These are phyloP conservation scores for Leptocoma aspasia DNA, from an alignment of 2,113 vertebrate species.

Conservation along the genomic window DNA sequence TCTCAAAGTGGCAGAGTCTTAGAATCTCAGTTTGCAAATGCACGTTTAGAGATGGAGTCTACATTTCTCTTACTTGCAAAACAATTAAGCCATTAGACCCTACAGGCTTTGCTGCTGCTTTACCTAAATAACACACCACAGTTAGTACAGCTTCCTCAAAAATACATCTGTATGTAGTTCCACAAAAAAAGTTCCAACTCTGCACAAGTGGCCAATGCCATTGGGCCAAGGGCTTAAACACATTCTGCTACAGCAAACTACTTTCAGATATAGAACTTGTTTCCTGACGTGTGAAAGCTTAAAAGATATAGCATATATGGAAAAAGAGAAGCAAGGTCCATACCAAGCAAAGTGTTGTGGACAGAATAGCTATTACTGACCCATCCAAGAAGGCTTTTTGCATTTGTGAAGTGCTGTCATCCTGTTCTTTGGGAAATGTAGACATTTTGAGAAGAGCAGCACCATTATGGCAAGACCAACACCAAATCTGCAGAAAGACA, in stretches of 20 bases:
- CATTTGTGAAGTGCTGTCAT: slow-evolving; percentile 75
- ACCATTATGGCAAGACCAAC: slow-evolving; percentile 85
- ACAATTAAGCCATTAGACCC: neutral
- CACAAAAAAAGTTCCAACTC: neutral
- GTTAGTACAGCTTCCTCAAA: neutral
- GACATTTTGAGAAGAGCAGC: slow-evolving; percentile 86
- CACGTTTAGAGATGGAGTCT: neutral
- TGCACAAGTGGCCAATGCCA: neutral
- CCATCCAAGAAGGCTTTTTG: slow-evolving; percentile 81
- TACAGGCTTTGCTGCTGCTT: neutral
- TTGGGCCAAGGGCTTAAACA: neutral
- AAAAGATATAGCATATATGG: slow-evolving; percentile 22
- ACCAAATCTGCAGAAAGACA: slow-evolving; percentile 80
- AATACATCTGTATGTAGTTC: rapidly evolving
- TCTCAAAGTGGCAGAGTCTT: neutral
- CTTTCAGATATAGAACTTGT: neutral
- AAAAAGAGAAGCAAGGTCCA: slow-evolving; percentile 61
- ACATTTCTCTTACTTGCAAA: neutral
- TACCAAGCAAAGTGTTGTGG: slow-evolving; percentile 53
- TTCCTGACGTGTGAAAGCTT: slow-evolving; percentile 3
- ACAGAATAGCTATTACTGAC: slow-evolving; percentile 70
- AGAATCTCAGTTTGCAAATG: neutral
- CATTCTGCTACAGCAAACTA: neutral
- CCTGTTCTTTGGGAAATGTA: slow-evolving; percentile 77
- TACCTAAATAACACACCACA: neutral